Base-by-base conservation (phyloP, 2,888 invertebrate genomes). In the Ditylenchus weischeri region DNA sequence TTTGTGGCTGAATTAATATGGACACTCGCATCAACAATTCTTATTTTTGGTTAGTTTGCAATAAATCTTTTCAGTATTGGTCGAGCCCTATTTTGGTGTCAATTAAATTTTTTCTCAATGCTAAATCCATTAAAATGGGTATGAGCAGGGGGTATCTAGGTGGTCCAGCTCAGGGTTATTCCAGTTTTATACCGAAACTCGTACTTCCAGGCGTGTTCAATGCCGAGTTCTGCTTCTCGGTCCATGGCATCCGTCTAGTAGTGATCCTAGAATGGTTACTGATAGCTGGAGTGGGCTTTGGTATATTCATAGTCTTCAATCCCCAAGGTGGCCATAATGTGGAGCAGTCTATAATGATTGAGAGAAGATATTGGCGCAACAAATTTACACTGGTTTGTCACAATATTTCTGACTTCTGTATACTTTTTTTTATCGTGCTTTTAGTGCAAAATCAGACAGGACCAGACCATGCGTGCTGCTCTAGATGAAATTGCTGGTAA, bases 11-110 rank as follows among this genome's bases (percentile, higher is more conserved):
- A 92, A 85, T 87, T 90, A 21, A 87, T 87, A 5, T 88, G 91
- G 86, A 91, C 91, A 79, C 87, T 90, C 65, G 86, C 91, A 84
- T 91, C 91, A 10, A 90, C 91, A 5, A 87, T 90, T 84, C 91
- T 74, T 21, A 72, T 76, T 13, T 66, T 43, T 57, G 57, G 63
- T 62, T 4, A 50, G 50, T 50, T 23, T 50, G n/a, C 6, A n/a
- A n/a, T n/a, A n/a, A n/a, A n/a, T n/a, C n/a, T n/a, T n/a, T n/a
- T n/a, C n/a, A n/a, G n/a, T n/a, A n/a, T 61, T n/a, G 29, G 29
- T 29, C 29, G 29, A 29, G 5, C 29, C 29, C 29, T 29, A 29
- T 29, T 29, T 29, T 29, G 29, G 29, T 5, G 5, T 5, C 29
- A 29, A 5, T 29, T 5, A 2, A 29, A n/a, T n/a, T 29, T 29